phyloP scores from a whole-genome alignment of 2,888 invertebrate genomes.

The Micoletzkya japonica region DNA sequence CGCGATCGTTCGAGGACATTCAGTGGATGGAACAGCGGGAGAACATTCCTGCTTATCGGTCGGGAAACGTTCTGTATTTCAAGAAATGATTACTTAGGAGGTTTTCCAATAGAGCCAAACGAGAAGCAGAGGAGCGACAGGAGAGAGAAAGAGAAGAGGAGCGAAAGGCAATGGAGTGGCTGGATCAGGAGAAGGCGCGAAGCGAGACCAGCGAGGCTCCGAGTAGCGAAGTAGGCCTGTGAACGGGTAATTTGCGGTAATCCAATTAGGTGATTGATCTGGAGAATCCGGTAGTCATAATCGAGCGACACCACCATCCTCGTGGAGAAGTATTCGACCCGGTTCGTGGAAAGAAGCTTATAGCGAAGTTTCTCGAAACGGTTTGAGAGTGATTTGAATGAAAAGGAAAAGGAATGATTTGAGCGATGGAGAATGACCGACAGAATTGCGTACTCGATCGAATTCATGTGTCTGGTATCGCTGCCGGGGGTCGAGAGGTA shows the following conservation, averaged over 20 bases:
- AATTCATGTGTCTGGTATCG: constrained; percentile 25
- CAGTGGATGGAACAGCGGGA: too few species aligned
- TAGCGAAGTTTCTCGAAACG: constrained; percentile 21
- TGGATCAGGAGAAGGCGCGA: constrained; percentile 15
- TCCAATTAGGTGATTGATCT: constrained; percentile 8
- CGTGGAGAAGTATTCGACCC: constrained; percentile 20
- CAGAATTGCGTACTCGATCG: constrained; percentile 24
- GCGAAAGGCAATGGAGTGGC: constrained; percentile 4
- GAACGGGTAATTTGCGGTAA: background rate
- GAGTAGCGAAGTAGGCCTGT: background rate
- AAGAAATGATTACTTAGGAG: background rate
- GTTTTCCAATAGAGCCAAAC: background rate
- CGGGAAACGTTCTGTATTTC: too few species aligned
- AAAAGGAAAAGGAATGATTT: background rate
- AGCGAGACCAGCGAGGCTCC: background rate
- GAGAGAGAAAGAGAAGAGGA: background rate
- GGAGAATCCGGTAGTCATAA: constrained; percentile 17
- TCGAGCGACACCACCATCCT: too few species aligned
- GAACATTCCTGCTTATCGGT: too few species aligned
- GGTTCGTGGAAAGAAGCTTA: constrained; percentile 9
- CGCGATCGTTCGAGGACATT: too few species aligned
- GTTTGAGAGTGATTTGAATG: background rate
- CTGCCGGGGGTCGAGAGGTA: constrained; percentile 21
- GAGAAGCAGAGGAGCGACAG: background rate
- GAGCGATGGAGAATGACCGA: constrained; percentile 27